Evolutionary conservation across 2,888 invertebrate genomes (phyloP).

Genomic region (Ditula angustiorana): DNA sequence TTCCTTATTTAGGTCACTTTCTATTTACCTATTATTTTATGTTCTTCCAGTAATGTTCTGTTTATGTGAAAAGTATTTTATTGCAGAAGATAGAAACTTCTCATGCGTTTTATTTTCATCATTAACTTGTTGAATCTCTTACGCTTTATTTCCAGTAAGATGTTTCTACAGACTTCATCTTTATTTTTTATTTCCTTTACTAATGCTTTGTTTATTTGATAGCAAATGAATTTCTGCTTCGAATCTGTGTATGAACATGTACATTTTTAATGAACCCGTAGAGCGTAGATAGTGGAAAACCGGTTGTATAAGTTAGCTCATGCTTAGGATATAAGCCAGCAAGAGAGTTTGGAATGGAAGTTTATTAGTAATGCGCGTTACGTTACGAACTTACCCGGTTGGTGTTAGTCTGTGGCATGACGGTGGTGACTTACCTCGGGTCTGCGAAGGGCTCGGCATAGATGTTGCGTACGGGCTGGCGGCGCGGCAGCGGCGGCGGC

Average conservation of each 20-base stretch:
- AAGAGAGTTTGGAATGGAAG: not conserved
- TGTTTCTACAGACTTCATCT: constrained; percentile 6
- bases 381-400: constrained; percentile 43
- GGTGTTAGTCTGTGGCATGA: constrained; percentile 35
- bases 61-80: not conserved
- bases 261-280: not conserved
- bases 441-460: constrained; percentile 88
- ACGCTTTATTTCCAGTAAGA: constrained; percentile 41
- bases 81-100: no score
- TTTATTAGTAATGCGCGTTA: constrained; percentile 23
- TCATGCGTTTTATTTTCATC: no score
- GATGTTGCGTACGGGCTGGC: constrained; percentile 87
- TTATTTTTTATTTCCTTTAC: not conserved
- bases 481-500: constrained; percentile 87
- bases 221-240: no score
- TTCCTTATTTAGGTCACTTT: constrained; percentile 58
- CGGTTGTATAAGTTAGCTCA: constrained; percentile 41
- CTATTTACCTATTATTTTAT: constrained; percentile 19
- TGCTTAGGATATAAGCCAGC: constrained; percentile 23
- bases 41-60: not conserved
- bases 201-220: not conserved
- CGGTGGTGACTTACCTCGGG: constrained; percentile 75
- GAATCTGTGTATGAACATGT: no score
- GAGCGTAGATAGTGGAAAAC: constrained; percentile 10
- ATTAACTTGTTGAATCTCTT: constrained; percentile 24